Base-by-base conservation (phyloP, 1,140 invertebrate genomes). In the Drosophila gunungcola region DNA sequence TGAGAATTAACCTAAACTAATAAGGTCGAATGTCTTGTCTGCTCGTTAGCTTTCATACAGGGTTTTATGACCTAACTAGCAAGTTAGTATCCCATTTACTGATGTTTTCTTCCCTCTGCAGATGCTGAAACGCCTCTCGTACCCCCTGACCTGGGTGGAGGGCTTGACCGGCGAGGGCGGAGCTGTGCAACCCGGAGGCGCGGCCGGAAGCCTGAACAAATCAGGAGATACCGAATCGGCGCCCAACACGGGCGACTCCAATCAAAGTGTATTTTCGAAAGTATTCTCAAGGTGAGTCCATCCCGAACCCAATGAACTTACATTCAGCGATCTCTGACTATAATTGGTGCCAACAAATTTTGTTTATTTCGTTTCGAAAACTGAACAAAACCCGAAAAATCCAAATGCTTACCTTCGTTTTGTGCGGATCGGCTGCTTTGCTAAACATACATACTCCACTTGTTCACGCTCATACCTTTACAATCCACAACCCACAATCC, bases 81-180 rank as follows among this genome's bases (percentile, higher is more conserved):
- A 3, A 21, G 16, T 21, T 21, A 21, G 16, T 21, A 21, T 21
- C 16, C 1, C 16, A 32, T 32, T 13, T 13, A n/a, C 21, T 32
- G 32, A 48, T 57, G 11, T 51, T 3, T 4, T 32, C 36, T 13
- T 16, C 4, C 38, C 13, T 4, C 91, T 93, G 29, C 78, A 97
- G 96, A 97, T 98, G 96, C 93, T 98, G 62, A 98, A 98, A 93
- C 94, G 97, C 78, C 94, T 98, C 39, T 98, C 97, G 1, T 97
- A 98, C 93, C 97, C 97, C n/a, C 92, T 98, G 46, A 96, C 97
- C 2, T 98, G 97, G 97, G 97, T 98, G 94, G 97, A 98, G 93
- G 97, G 97, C 16, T 93, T 97, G 16, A 95, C 96, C 2, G 95
- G 95, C 32, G 96, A 96, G 61, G 86, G 78, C 25, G 75, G 70